Percentiles rank a stretch among this genome's conserved stretches.
Evolutionary conservation across 2,888 invertebrate genomes (phyloP).

Genomic region (Pseudococcus longispinus): DNA sequence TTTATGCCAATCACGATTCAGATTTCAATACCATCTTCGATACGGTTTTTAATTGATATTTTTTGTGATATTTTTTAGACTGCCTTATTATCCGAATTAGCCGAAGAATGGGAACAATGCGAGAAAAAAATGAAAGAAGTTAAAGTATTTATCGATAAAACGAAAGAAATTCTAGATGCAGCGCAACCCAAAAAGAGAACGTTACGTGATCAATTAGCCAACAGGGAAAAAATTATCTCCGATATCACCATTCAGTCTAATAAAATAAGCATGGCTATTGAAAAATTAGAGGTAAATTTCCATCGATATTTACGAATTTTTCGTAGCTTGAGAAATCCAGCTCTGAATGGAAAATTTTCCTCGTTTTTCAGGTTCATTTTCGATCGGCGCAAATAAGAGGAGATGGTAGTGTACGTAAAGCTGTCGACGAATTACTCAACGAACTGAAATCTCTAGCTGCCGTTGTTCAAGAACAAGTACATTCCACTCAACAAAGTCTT

Average conservation of each 20-base stretch:
- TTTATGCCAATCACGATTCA: background rate
- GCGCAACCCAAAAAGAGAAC: constrained; percentile 86
- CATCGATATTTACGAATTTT: background rate
- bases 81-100: constrained; percentile 85
- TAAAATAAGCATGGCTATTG: constrained; percentile 85
- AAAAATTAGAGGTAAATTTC: constrained; percentile 79
- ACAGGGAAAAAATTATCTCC: constrained; percentile 84
- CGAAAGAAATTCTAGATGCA: constrained; percentile 77
- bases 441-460: constrained; percentile 74
- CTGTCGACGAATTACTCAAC: constrained; percentile 73
- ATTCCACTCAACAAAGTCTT: constrained; percentile 76
- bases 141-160: constrained; percentile 87
- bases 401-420: constrained; percentile 77
- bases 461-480: constrained; percentile 71
- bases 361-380: constrained; percentile 77
- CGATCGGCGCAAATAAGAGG: constrained; percentile 75
- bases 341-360: background rate
- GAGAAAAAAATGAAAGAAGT: constrained; percentile 92
- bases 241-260: constrained; percentile 89
- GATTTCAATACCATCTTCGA: background rate
- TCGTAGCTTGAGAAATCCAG: background rate
- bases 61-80: constrained; percentile 68
- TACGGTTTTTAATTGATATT: background rate
- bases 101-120: constrained; percentile 96
- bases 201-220: constrained; percentile 82